Conservation (phyloP, 2,888 invertebrate genomes). For the Drosophila melanosoma region DNA sequence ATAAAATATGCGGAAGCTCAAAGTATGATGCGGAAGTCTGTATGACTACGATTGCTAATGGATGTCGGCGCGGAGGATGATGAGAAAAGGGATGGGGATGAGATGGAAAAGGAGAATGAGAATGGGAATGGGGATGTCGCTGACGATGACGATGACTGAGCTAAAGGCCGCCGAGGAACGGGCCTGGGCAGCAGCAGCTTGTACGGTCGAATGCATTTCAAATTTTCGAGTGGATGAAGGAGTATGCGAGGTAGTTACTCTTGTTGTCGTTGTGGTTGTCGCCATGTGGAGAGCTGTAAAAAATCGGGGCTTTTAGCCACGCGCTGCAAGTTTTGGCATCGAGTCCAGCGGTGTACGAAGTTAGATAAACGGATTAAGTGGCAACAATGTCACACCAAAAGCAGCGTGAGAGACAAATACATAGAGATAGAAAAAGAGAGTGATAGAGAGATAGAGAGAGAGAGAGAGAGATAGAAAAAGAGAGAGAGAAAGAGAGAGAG, state of each 20-base stretch:
- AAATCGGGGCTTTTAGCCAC: conserved; percentile 67
- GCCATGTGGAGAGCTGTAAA: conserved; percentile 28
- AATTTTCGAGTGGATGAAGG: conserved; percentile 60
- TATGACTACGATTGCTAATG: conserved; percentile 82
- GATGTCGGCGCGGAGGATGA: conserved; percentile 65
- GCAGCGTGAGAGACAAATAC: conserved; percentile 16
- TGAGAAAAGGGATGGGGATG: conserved; percentile 9
- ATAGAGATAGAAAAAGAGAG: not conserved
- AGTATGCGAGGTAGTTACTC: conserved; percentile 29
- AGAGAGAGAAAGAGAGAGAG: not conserved
- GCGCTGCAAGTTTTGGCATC: conserved; percentile 72
- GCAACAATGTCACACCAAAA: conserved; percentile 72
- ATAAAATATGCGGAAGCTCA: conserved; percentile 79
- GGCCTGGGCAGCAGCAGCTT: conserved; percentile 51
- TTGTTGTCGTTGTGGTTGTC: conserved; percentile 25
- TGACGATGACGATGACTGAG: conserved; percentile 31
- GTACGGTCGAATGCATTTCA: conserved; percentile 76
- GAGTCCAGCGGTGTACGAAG: conserved; percentile 85
- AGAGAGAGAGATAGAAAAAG: not conserved
- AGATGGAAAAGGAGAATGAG: conserved; percentile 7
- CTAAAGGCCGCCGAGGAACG: conserved; percentile 14
- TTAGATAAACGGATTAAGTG: conserved; percentile 85
- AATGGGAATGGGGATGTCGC: conserved; percentile 20
- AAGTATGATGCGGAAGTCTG: conserved; percentile 82
- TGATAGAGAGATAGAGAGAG: not conserved